A percentile compares a stretch with the other conserved stretches of the same genome.
Evolutionary conservation across 1,140 invertebrate species (phyloP).

Genomic region (Megalonaias nervosa): DNA sequence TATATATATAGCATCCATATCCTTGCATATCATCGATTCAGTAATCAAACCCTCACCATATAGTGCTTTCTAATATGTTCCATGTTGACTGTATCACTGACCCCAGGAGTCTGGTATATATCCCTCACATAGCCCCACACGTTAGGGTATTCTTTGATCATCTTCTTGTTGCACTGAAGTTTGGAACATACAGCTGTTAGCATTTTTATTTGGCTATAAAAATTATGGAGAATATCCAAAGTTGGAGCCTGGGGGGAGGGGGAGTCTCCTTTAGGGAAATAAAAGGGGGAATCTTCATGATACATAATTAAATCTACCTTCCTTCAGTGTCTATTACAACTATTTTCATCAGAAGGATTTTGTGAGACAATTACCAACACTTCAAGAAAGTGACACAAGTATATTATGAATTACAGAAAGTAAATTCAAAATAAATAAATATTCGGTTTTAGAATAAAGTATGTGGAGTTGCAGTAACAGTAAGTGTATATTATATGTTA

Average conservation of each 20-base stretch:
- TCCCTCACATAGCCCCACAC: conserved; percentile 62
- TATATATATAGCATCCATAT: background rate
- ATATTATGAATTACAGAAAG: too few species aligned
- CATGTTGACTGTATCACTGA: conserved; percentile 60
- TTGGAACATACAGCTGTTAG: background rate
- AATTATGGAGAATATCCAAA: background rate
- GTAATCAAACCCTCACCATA: conserved; percentile 41
- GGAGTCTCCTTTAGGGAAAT: background rate
- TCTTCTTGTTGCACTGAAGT: conserved; percentile 60
- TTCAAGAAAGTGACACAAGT: too few species aligned
- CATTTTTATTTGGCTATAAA: background rate
- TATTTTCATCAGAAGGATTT: background rate
- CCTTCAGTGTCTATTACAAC: background rate
- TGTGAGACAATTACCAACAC: too few species aligned
- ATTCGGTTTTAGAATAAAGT: too few species aligned
- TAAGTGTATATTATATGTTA: too few species aligned
- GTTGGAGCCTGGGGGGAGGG: background rate
- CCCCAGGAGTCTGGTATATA: conserved; percentile 61
- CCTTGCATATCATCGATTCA: background rate
- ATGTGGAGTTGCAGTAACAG: too few species aligned
- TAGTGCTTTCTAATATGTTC: conserved; percentile 66
- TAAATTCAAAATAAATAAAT: too few species aligned
- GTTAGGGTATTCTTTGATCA: conserved; percentile 65
- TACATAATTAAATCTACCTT: background rate
- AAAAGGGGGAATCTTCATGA: background rate